Base-by-base conservation (phyloP, 2,113 vertebrate genomes). In the Pseudolaguvia tuberculata region DNA sequence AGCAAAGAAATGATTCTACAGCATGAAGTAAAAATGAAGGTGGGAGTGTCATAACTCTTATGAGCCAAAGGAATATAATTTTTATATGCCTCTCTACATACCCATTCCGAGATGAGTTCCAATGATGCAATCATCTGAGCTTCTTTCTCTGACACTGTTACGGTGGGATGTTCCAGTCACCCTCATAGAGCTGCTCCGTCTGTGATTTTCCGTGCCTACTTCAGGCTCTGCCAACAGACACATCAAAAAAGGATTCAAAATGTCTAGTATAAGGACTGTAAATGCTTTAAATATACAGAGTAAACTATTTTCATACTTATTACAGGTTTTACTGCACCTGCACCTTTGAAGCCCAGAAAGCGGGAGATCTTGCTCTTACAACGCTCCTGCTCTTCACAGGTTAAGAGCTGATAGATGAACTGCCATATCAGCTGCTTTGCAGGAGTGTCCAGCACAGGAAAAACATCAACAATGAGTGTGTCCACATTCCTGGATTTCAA, bases 351-450 rank as follows among this genome's bases (percentile, higher is more conserved):
- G 78, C 97, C 97, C 57, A 98, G 92, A 86, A 99, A 99, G 77
- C 96, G 92, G 1, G 94, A 92, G 53, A 99, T 95, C 88, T 99
- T 99, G 91, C 90, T 92, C 86, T 94, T 96, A 84, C 96, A 99
- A 73, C 94, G 94, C 39, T 98, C 96, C 83, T 99, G 97, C 83
- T 99, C 97, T 78, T 99, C 95, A 0, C 97, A 98, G 0, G 94
- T 99, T 89, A 99, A 87, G 84, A 99, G 89, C 90, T 99, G 97
- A 89, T 98, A 98, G 84, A 99, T 88, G 86, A 98, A 99, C 88
- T 97, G 96, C 97, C 97, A 99, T 68, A 99, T 93, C 80, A 98
- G 89, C 88, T 99, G 97, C 86, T 98, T 99, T 90, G 94, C 94
- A 0, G 97, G 96, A 2, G 97, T 98, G 88, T 98, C 96, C 87